phyloP scores from a whole-genome alignment of 2,888 invertebrate species.

The Melipona bicolor region DNA sequence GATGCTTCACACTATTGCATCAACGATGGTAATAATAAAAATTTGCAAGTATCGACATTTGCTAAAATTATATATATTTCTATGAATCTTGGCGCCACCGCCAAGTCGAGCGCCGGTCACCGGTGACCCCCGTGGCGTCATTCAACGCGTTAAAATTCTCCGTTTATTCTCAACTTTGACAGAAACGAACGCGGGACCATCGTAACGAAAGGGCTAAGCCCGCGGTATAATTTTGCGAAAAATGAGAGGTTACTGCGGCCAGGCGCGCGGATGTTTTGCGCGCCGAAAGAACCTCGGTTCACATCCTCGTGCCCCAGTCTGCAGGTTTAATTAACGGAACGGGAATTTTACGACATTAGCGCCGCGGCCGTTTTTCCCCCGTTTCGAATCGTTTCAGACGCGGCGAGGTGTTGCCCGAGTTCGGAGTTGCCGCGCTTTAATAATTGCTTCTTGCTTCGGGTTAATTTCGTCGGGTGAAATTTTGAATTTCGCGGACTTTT shows the following conservation, averaged over 20 bases:
- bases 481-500: background rate
- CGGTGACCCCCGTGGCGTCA: no score
- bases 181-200: no score
- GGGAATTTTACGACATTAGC: background rate
- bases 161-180: no score
- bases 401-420: background rate
- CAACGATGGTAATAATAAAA: no score
- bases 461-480: background rate
- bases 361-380: no score
- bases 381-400: background rate
- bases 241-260: background rate
- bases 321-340: background rate
- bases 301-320: background rate
- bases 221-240: constrained; percentile 8
- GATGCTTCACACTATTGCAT: no score
- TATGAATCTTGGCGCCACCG: no score
- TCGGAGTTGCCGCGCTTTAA: background rate
- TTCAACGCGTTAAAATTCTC: no score
- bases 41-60: no score
- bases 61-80: no score
- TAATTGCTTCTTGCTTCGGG: background rate
- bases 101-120: no score
- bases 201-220: no score
- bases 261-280: background rate
- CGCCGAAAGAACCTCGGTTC: background rate